Base-by-base conservation (phyloP, 2,888 invertebrate species). In the Stenchaetothrips biformis region DNA sequence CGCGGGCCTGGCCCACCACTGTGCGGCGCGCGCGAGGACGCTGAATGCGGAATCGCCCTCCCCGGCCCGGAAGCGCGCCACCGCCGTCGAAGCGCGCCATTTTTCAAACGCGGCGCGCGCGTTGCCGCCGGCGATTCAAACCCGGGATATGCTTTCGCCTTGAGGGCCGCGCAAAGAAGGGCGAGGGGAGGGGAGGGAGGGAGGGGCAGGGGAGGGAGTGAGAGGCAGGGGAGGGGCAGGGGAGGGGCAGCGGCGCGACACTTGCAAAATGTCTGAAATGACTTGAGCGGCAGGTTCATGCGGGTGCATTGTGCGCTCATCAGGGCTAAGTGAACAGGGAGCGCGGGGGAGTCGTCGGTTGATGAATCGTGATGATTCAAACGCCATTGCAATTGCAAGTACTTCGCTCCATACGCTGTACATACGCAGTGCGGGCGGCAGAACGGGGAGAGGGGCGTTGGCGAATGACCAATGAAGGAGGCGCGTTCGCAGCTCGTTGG, bases 201-300 rank as follows among this genome's bases (percentile, higher is more conserved):
- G 59, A 16, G 2, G 59, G 59, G 13, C 13, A 59, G 13, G 59
- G 67, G 25, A 25, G 25, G 67, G 67, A 25, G 21, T n/a, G 67
- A 74, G 67, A 0, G 25, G 67, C n/a, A 25, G 21, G 9, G 13
- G 62, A 7, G 16, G 62, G 62, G 67, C n/a, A 6, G 67, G 67
- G 67, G 25, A 2, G 67, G 67, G 67, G 21, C 25, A 37, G 37
- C 37, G 37, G 67, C n/a, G n/a, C 25, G 67, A 74, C 67, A 74
- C 67, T 74, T 74, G 67, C 67, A 25, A 74, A 74, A 74, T 74
- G 67, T 74, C 21, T 74, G 67, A 74, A 74, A 74, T 74, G 67
- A 74, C 67, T 74, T 11, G 59, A 18, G 18, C 11, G 7, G 67
- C 67, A 74, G 67, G 67, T 74, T 25, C 25, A 74, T 74, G 67